Conservation (phyloP, 2,888 invertebrate genomes). For the Parnassius smintheus region DNA sequence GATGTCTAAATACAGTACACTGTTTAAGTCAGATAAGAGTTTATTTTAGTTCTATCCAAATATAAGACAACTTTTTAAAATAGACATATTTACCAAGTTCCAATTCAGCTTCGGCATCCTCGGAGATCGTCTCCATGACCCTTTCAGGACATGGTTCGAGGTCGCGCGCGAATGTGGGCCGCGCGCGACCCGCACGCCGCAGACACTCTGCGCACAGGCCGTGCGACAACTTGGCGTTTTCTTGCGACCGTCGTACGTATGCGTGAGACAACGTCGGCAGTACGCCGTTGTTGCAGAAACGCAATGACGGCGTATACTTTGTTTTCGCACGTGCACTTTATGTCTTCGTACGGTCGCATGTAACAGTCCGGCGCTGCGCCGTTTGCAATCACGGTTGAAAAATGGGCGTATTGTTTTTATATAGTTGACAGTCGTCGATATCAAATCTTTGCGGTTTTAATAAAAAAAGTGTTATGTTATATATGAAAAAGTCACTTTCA, state of each 20-base stretch:
- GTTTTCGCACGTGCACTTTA: background rate
- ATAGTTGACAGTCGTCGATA: no score
- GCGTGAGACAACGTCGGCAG: constrained; percentile 13
- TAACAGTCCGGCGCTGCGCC: background rate
- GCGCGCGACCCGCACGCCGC: constrained; percentile 65
- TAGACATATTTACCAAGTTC: constrained; percentile 81
- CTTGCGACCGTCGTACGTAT: constrained; percentile 14
- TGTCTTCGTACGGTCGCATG: background rate
- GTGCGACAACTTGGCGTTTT: constrained; percentile 50
- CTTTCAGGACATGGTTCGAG: constrained; percentile 63
- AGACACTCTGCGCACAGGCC: constrained; percentile 62
- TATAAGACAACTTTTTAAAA: no score
- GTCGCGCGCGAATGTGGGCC: constrained; percentile 62
- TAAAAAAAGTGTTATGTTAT: no score
- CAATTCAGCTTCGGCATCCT: constrained; percentile 84
- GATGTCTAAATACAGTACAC: no score
- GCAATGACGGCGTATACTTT: background rate
- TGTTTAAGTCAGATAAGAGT: no score
- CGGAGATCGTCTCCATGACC: constrained; percentile 85
- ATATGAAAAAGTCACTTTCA: no score
- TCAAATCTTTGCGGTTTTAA: no score
- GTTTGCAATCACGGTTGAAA: background rate
- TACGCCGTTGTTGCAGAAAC: constrained; percentile 7
- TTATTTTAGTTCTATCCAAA: no score
- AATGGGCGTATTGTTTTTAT: background rate